Evolutionary conservation across 2,113 vertebrate species (phyloP).

Genomic region (Cepphus grylle): DNA sequence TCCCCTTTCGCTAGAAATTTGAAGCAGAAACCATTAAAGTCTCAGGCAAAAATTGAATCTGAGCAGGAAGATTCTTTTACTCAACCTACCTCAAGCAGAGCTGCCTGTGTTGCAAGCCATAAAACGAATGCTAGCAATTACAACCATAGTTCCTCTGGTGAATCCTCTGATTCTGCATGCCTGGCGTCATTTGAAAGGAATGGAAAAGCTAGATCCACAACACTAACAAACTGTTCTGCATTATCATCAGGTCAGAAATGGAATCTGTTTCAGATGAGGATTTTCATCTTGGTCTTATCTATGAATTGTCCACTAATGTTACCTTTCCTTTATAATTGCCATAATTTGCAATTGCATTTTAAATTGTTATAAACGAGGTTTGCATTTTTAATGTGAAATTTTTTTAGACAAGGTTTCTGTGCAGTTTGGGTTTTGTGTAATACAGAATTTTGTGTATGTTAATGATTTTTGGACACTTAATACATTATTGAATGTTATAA

Average conservation of each 20-base stretch:
- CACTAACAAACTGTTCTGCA: constrained; percentile 31
- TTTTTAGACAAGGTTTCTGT: background rate
- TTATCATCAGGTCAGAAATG: constrained; percentile 80
- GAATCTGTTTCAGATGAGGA: background rate
- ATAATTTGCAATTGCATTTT: background rate
- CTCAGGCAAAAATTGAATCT: constrained; percentile 79
- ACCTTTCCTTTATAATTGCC: background rate
- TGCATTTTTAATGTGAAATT: fast-evolving
- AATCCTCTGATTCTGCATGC: constrained; percentile 74
- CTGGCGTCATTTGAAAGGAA: constrained; percentile 58
- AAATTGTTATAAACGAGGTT: background rate
- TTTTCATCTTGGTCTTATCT: background rate
- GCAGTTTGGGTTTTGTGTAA: background rate
- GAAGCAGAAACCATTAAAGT: constrained; percentile 78
- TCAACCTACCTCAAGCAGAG: constrained; percentile 89
- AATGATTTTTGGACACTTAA: background rate
- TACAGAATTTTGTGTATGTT: background rate
- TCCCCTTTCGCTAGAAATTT: constrained; percentile 70
- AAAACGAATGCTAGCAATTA: constrained; percentile 20
- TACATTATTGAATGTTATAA: background rate
- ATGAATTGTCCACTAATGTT: background rate
- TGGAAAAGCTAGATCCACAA: constrained; percentile 69
- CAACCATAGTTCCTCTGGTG: constrained; percentile 70
- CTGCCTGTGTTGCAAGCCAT: constrained; percentile 18
- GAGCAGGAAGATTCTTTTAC: constrained; percentile 69